phyloP scores from a whole-genome alignment of 2,113 vertebrate species.

The Ailurus styani region DNA sequence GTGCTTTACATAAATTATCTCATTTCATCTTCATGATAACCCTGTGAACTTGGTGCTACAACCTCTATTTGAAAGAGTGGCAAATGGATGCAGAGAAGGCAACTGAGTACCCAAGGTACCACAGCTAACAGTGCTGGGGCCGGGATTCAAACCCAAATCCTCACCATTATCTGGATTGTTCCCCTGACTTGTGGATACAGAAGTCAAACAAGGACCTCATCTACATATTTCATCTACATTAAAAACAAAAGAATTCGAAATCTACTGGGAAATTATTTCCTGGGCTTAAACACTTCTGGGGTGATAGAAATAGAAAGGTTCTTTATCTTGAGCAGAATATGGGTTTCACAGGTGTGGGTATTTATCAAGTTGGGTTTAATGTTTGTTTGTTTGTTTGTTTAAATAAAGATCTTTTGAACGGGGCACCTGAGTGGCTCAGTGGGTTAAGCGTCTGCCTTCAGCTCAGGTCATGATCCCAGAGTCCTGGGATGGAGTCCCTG shows the following conservation, averaged over 20 bases:
- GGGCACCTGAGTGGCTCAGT: neutral
- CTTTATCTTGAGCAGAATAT: neutral
- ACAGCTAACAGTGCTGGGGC: neutral
- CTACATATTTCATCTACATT: neutral
- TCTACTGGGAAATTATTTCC: neutral
- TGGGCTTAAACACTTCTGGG: neutral
- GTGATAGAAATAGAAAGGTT: neutral
- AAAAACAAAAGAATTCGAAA: neutral
- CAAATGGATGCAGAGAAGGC: neutral
- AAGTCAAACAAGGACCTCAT: neutral
- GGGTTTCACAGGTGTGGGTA: neutral
- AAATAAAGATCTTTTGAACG: neutral
- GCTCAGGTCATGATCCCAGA: neutral
- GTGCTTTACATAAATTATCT: neutral
- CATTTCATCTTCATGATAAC: neutral
- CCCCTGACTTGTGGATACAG: neutral
- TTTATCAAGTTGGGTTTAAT: slow-evolving; percentile 1
- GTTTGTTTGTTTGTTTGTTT: neutral
- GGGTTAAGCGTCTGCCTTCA: neutral
- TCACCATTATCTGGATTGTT: neutral
- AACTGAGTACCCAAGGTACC: neutral
- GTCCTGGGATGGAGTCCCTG: neutral
- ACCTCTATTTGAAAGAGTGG: neutral
- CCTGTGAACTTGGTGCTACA: neutral
- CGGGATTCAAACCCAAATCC: neutral